These are phyloP conservation scores for Notodonta dromedarius DNA, from an alignment of 2,888 invertebrate species.

Conservation along the genomic window DNA sequence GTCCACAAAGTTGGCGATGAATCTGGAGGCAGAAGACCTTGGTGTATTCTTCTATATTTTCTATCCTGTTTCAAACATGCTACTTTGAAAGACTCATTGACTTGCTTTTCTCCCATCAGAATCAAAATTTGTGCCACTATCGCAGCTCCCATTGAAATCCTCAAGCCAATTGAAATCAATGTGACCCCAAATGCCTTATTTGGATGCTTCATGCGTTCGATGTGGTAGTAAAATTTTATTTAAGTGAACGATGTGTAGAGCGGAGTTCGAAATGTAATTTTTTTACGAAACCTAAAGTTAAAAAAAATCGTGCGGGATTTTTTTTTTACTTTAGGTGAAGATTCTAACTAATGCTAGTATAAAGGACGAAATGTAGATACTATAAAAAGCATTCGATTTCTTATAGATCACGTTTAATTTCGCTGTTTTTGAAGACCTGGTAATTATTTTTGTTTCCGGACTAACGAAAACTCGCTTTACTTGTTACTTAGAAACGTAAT, in stretches of 20 bases:
- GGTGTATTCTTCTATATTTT: slow-evolving; percentile 38
- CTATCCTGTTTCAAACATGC: background rate
- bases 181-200: slow-evolving; percentile 23
- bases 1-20: slow-evolving; percentile 69
- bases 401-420: too few species aligned
- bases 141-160: too few species aligned
- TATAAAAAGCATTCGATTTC: too few species aligned
- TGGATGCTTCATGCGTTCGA: slow-evolving; percentile 25
- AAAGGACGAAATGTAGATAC: too few species aligned
- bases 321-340: slow-evolving; percentile 9
- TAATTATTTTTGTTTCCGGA: too few species aligned
- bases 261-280: slow-evolving; percentile 23
- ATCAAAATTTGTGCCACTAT: background rate
- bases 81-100: background rate
- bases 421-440: too few species aligned
- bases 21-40: slow-evolving; percentile 67
- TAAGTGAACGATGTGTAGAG: slow-evolving; percentile 22
- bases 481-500: background rate
- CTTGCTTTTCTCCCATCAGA: background rate
- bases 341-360: slow-evolving; percentile 7
- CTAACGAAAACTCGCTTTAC: too few species aligned
- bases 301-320: too few species aligned
- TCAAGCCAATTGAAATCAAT: slow-evolving; percentile 1
- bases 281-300: slow-evolving; percentile 31
- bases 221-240: slow-evolving; percentile 36